Base-by-base conservation (phyloP, 2,113 vertebrate species). In the Anthoscopus minutus region DNA sequence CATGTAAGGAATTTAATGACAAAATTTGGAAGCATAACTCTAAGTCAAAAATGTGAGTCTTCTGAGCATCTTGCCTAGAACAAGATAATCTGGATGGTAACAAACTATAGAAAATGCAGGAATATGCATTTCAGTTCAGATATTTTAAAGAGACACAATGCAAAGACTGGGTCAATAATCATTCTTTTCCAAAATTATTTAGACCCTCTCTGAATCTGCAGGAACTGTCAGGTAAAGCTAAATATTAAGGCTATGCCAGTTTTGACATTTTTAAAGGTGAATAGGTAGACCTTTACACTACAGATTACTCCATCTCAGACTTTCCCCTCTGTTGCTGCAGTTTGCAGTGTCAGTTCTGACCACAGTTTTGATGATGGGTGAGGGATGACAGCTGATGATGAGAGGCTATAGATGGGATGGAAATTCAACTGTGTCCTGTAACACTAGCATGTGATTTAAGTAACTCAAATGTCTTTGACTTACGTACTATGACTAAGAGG, bases 241-340 rank as follows among this genome's bases (percentile, higher is more conserved):
- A 74, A 79, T 88, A 82, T 11, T 72, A 45, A 51, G 4, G 18
- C 7, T 58, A 20, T 73, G 54, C 9, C 24, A 74, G 44, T 60
- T 81, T 25, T 84, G 69, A 91, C 76, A 88, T 94, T 94, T 88
- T 83, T 31, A 86, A 90, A 95, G 71, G 67, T 88, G 80, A 90
- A 35, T 21, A 81, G 14, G 7, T 54, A 89, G 71, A 77, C 47
- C 60, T 86, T 88, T 81, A 51, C 40, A 8, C 35, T 79, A 40
- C n/a, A 69, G 53, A 50, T 24, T 64, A 19, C 23, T 86, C 37
- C 51, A 53, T 28, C 51, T 66, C 69, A 74, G 51, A 58, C 15
- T 60, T 15, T 66, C 30, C 61, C 13, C 12, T 78, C 35, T 83
- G 30, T 48, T 93, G 37, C 33, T 91, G 58, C 13, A 86, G 56